A percentile compares a stretch with the other conserved stretches of the same genome.
These are phyloP conservation scores for Erythrocercus mccallii DNA, from an alignment of 2,113 vertebrate genomes.

Conservation along the genomic window DNA sequence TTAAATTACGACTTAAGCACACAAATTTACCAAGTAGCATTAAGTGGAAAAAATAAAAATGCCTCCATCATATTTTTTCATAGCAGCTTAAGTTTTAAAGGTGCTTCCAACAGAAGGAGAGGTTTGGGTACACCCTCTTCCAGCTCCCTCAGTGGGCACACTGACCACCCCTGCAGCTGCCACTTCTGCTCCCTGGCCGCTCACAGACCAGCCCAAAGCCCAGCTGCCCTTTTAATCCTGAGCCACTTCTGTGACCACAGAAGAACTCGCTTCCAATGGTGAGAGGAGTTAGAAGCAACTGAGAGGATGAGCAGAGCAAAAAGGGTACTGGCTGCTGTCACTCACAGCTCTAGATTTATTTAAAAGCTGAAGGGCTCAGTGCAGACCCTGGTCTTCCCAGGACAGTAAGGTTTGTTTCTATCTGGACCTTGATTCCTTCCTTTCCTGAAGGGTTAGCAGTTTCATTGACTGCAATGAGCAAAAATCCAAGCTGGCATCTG, in stretches of 20 bases:
- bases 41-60: not conserved
- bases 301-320: not conserved
- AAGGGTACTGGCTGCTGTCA: not conserved
- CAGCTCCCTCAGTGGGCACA: not conserved
- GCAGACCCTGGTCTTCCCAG: not conserved
- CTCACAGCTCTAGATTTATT: not conserved
- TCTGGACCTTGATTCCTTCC: not conserved
- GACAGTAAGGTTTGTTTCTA: not conserved
- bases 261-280: not conserved
- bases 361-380: not conserved
- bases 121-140: not conserved
- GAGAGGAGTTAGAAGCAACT: not conserved
- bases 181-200: not conserved
- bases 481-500: not conserved
- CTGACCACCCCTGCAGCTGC: not conserved
- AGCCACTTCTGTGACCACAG: not conserved
- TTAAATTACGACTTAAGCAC: not conserved
- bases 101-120: not conserved
- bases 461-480: not conserved
- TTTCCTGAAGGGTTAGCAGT: not conserved
- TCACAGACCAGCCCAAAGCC: not conserved
- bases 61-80: not conserved
- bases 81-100: not conserved
- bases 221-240: not conserved
- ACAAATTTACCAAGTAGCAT: not conserved